Conservation (phyloP, 1,140 invertebrate genomes). For the Drosophila micromelanica region DNA sequence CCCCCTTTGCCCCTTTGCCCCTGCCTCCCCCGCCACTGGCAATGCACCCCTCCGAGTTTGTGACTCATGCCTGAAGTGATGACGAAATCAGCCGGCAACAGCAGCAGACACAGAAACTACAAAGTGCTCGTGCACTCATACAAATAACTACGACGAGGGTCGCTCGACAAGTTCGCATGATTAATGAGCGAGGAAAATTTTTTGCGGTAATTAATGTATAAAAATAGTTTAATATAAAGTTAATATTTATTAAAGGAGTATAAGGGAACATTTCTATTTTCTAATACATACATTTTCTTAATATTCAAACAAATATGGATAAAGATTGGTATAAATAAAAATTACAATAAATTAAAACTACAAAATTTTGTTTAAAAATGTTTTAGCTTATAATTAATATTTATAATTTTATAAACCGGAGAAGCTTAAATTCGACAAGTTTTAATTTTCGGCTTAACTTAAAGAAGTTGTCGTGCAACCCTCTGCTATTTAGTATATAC, state of each 20-base stretch:
- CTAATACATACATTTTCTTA: no score
- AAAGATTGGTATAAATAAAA: no score
- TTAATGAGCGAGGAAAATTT: neutral
- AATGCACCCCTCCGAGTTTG: neutral
- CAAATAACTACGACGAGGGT: conserved; percentile 38
- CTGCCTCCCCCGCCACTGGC: no score
- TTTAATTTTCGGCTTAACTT: neutral
- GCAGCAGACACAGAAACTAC: conserved; percentile 41
- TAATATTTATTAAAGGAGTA: neutral
- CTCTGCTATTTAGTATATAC: neutral
- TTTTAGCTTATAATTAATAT: no score
- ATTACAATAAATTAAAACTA: no score
- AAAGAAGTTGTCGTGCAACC: neutral
- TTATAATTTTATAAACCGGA: no score
- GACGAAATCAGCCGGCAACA: conserved; percentile 56
- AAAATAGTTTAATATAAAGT: no score
- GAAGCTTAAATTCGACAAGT: no score
- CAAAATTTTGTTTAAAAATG: no score
- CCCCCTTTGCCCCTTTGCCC: no score
- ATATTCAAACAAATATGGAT: no score
- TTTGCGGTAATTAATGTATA: neutral
- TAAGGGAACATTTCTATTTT: no score
- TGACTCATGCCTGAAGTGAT: conserved; percentile 55
- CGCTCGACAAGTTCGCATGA: neutral
- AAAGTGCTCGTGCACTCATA: conserved; percentile 21